Evolutionary conservation across 2,888 invertebrate genomes (phyloP).

Genomic region (Acanthacorydalis orientalis): DNA sequence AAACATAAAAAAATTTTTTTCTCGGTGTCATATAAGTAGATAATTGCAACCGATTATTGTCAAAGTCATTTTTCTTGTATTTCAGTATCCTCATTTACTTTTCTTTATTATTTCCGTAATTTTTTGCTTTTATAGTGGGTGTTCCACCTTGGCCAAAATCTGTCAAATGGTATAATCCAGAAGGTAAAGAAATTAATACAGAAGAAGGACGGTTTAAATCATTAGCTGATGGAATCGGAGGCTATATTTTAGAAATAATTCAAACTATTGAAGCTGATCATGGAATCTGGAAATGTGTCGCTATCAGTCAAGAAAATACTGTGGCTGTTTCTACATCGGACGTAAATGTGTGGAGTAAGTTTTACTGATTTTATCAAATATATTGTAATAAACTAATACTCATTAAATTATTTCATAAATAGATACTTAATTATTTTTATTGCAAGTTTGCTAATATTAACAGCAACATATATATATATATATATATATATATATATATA

Average conservation of each 20-base stretch:
- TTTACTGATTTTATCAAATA: neutral
- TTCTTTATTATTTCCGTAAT: neutral
- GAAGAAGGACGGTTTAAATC: constrained; percentile 43
- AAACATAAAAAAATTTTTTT: no score
- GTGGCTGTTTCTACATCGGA: constrained; percentile 59
- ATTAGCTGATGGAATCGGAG: constrained; percentile 68
- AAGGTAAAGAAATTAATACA: constrained; percentile 43
- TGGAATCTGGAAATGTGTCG: constrained; percentile 83
- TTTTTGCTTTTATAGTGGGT: constrained; percentile 32
- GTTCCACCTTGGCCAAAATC: constrained; percentile 75
- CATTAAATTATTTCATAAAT: neutral
- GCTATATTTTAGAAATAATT: constrained; percentile 57
- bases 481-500: no score
- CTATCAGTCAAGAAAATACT: constrained; percentile 56
- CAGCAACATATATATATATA: no score
- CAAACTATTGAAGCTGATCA: constrained; percentile 66
- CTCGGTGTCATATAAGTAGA: no score
- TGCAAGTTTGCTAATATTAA: no score
- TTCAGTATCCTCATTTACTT: no score
- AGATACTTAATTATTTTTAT: neutral
- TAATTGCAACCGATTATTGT: no score
- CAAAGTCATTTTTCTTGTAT: no score
- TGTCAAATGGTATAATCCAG: constrained; percentile 75
- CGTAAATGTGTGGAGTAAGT: constrained; percentile 63
- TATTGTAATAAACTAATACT: constrained; percentile 8